A percentile compares a stretch with the other conserved stretches of the same genome.
These are phyloP conservation scores for Etheostoma nigrum DNA, from an alignment of 2,797 vertebrate species.

Conservation along the genomic window DNA sequence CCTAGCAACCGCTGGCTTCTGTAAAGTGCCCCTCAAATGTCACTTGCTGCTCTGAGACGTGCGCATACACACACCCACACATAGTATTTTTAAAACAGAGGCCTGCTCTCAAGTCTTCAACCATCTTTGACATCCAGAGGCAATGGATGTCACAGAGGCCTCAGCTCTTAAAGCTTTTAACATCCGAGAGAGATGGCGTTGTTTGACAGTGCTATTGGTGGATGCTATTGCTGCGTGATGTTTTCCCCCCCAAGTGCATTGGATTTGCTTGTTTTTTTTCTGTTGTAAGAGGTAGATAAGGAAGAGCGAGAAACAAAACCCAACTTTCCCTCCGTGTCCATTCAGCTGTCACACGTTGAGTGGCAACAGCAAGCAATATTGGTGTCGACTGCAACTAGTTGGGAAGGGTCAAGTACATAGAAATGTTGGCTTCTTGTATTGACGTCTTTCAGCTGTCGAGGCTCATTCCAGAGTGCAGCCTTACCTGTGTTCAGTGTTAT, in stretches of 20 bases:
- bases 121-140: conserved; percentile 82
- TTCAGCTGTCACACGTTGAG: conserved; percentile 70
- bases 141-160: conserved; percentile 79
- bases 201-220: conserved; percentile 82
- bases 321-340: conserved; percentile 74
- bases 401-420: conserved; percentile 69
- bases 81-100: conserved; percentile 83
- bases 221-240: conserved; percentile 81
- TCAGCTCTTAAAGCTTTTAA: conserved; percentile 85
- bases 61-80: conserved; percentile 80
- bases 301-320: conserved; percentile 66
- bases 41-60: conserved; percentile 83
- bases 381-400: conserved; percentile 46
- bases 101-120: conserved; percentile 84
- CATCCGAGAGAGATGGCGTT: conserved; percentile 80
- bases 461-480: conserved; percentile 48
- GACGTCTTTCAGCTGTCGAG: conserved; percentile 65
- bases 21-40: conserved; percentile 90
- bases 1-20: conserved; percentile 82
- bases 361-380: conserved; percentile 67
- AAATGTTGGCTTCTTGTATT: conserved; percentile 54
- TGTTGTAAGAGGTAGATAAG: conserved; percentile 67
- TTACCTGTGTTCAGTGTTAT: conserved; percentile 28
- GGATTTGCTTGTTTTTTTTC: conserved; percentile 73
- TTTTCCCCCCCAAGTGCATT: conserved; percentile 65